These are phyloP conservation scores for Lates calcarifer DNA, from an alignment of 2,113 vertebrate genomes.

Conservation along the genomic window DNA sequence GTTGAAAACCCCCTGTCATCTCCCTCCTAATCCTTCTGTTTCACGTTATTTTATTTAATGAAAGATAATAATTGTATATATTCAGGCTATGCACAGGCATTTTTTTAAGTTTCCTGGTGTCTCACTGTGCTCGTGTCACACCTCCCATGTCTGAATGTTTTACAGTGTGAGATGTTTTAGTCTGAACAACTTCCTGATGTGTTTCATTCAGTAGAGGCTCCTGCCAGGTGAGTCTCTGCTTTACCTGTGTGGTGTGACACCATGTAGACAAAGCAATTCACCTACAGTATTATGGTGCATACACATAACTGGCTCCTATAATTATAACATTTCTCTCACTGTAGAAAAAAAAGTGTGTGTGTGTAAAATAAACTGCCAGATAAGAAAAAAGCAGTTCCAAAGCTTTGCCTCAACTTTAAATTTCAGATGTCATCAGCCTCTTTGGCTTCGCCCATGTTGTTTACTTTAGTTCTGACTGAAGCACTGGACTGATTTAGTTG, in stretches of 20 bases:
- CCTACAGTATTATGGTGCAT: conserved; percentile 25
- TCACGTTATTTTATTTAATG: conserved; percentile 5
- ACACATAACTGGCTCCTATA: conserved; percentile 8
- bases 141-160: conserved; percentile 40
- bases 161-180: conserved; percentile 10
- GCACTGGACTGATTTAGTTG: neutral
- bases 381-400: neutral
- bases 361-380: conserved; percentile 16
- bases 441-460: conserved; percentile 11
- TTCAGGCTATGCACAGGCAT: conserved; percentile 71
- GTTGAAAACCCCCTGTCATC: too few species aligned
- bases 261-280: conserved; percentile 37
- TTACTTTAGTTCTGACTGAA: neutral
- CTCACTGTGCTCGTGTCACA: conserved; percentile 41
- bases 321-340: conserved; percentile 7
- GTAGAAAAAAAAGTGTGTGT: conserved; percentile 3
- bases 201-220: conserved; percentile 62
- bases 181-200: conserved; percentile 68
- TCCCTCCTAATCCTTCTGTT: neutral
- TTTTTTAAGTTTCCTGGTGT: conserved; percentile 17
- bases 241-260: conserved; percentile 44
- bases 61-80: conserved; percentile 50
- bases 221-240: conserved; percentile 66
- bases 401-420: conserved; percentile 1
- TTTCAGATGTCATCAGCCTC: neutral